Base-by-base conservation (phyloP, 2,113 vertebrate species). In the Piliocolobus tephrosceles region DNA sequence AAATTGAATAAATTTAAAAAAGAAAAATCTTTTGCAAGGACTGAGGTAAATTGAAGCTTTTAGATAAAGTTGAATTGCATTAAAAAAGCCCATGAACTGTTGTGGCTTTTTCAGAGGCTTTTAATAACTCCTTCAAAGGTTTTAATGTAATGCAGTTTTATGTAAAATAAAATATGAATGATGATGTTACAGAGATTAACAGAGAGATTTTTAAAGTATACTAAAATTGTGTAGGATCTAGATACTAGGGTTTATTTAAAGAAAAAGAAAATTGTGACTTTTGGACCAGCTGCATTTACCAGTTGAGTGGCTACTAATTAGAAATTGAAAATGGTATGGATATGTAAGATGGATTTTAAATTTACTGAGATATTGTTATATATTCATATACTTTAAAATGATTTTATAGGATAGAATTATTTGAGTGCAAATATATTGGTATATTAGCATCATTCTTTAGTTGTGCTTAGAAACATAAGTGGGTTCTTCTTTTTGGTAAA, bases 141-240 rank as follows among this genome's bases (percentile, higher is more conserved):
- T 94, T 73, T 95, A 91, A 89, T 32, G 1, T 96, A 89, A 57
- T 95, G 2, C 50, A 87, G 27, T 43, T 43, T 98, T 97, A 75
- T 85, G 66, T 96, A 73, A 92, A 94, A 89, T 87, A 73, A 93
- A 96, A 84, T 50, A 8, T 11, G 8, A 95, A 85, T 68, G 25
- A 78, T 66, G 35, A 25, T 9, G 82, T 90, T 91, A 91, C 57
- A 95, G 86, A 94, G 35, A 90, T 87, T 81, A 94, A 52, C 72
- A 95, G 16, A 92, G 50, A 91, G 20, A 92, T 97, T 95, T 97
- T 96, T 57, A 94, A 81, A 85, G 93, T 72, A 81, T n/a, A 78
- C 6, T 93, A 55, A 89, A 68, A 76, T 83, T 93, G 20, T 57
- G 82, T 80, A 94, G 89, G 47, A 30, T 94, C 45, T 96, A 55